A percentile compares a stretch with the other conserved stretches of the same genome.
phyloP scores from a whole-genome alignment of 2,797 vertebrate species.

The Pogoniulus pusillus region DNA sequence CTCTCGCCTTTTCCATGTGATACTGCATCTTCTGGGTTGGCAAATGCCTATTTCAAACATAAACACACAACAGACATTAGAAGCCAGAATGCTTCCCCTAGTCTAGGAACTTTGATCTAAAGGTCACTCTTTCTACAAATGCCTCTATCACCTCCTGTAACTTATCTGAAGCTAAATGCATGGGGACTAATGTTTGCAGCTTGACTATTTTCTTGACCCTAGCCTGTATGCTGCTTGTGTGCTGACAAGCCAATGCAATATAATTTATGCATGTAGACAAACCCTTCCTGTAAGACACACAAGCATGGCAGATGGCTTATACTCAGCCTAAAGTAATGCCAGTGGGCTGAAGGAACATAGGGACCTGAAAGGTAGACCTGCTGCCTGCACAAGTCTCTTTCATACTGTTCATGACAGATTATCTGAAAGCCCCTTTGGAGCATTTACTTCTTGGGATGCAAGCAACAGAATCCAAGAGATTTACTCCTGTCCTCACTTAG shows the following conservation, averaged over 20 bases:
- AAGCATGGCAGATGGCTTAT: background rate
- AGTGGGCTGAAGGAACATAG: background rate
- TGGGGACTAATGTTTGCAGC: background rate
- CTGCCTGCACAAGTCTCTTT: background rate
- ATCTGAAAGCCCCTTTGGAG: background rate
- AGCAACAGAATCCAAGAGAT: background rate
- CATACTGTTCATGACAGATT: background rate
- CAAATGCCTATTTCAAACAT: slow-evolving; percentile 78
- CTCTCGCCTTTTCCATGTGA: slow-evolving; percentile 63
- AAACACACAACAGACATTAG: background rate
- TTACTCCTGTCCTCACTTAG: background rate
- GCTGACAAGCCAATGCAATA: background rate
- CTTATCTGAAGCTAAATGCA: background rate
- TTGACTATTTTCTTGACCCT: background rate
- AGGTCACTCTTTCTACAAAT: background rate
- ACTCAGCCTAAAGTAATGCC: background rate
- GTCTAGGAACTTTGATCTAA: background rate
- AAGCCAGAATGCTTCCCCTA: background rate
- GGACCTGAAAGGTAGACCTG: background rate
- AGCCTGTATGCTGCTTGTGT: background rate
- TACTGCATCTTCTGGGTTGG: slow-evolving; percentile 82
- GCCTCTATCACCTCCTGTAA: background rate
- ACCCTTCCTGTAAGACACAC: background rate
- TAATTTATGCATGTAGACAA: background rate
- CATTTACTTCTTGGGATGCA: background rate